These are phyloP conservation scores for Heliconius aoede DNA, from an alignment of 2,888 invertebrate species.

Conservation along the genomic window DNA sequence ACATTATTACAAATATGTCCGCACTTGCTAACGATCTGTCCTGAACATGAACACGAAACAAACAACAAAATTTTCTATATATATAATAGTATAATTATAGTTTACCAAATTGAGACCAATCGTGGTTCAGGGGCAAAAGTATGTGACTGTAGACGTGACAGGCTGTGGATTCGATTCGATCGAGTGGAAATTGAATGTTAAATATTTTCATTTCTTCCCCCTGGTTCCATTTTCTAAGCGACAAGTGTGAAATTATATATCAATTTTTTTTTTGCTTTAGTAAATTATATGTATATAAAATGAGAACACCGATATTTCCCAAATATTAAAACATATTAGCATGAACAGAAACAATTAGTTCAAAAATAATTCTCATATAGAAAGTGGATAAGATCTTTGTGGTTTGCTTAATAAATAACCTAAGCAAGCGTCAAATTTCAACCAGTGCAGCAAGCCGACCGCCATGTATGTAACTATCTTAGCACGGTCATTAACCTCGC, in stretches of 20 bases:
- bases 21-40: constrained; percentile 47
- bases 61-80: too few species aligned
- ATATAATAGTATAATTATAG: too few species aligned
- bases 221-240: neutral
- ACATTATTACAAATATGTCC: constrained; percentile 59
- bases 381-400: constrained; percentile 21
- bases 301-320: neutral
- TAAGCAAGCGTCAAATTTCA: constrained; percentile 41
- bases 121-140: too few species aligned
- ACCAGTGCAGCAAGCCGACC: constrained; percentile 40
- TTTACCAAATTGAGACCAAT: neutral
- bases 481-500: constrained; percentile 52
- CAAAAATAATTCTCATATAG: neutral
- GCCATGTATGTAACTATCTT: constrained; percentile 45
- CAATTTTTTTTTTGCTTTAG: too few species aligned
- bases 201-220: too few species aligned
- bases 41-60: constrained; percentile 39
- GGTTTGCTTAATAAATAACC: constrained; percentile 37
- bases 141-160: too few species aligned
- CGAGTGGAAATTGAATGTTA: too few species aligned
- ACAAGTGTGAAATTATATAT: neutral
- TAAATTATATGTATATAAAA: neutral
- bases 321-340: neutral
- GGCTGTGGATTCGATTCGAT: too few species aligned
- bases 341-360: neutral